These are phyloP conservation scores for Epistrophe eligans DNA, from an alignment of 2,888 invertebrate species.

Conservation along the genomic window DNA sequence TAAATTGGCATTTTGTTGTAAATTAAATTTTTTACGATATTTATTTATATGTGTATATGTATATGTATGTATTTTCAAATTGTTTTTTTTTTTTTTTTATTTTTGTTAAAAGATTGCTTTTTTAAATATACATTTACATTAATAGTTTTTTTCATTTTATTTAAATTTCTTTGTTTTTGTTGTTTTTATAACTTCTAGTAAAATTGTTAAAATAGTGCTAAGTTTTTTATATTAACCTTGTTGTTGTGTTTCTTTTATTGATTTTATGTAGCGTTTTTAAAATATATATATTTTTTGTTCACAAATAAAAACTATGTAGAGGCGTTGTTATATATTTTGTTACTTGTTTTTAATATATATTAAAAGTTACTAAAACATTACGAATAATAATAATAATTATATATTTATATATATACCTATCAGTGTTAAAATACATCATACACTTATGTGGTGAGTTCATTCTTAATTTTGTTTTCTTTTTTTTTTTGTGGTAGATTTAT, in stretches of 20 bases:
- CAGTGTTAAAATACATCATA: constrained; percentile 75
- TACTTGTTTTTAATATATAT: constrained; percentile 35
- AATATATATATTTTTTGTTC: constrained; percentile 34
- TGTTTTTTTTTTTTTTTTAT: constrained; percentile 29
- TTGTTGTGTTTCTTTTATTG: constrained; percentile 51
- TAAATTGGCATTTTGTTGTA: constrained; percentile 75
- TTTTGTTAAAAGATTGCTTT: constrained; percentile 69
- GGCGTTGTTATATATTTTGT: constrained; percentile 51
- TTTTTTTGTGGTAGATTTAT: constrained; percentile 59
- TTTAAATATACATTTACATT: constrained; percentile 65
- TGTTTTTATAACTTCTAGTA: constrained; percentile 58
- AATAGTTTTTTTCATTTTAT: not conserved
- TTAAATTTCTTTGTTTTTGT: not conserved
- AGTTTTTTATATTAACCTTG: constrained; percentile 30
- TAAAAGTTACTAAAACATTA: constrained; percentile 61
- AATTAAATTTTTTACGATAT: constrained; percentile 67
- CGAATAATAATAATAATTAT: constrained; percentile 61
- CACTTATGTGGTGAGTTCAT: constrained; percentile 65
- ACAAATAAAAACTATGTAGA: constrained; percentile 67
- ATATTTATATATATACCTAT: constrained; percentile 44
- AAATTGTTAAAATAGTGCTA: constrained; percentile 70
- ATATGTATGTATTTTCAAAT: constrained; percentile 9
- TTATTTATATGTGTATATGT: not conserved
- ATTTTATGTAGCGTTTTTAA: constrained; percentile 54
- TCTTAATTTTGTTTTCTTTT: constrained; percentile 19